These are phyloP conservation scores for Sogatella furcifera DNA, from an alignment of 1,140 invertebrate genomes.

Conservation along the genomic window DNA sequence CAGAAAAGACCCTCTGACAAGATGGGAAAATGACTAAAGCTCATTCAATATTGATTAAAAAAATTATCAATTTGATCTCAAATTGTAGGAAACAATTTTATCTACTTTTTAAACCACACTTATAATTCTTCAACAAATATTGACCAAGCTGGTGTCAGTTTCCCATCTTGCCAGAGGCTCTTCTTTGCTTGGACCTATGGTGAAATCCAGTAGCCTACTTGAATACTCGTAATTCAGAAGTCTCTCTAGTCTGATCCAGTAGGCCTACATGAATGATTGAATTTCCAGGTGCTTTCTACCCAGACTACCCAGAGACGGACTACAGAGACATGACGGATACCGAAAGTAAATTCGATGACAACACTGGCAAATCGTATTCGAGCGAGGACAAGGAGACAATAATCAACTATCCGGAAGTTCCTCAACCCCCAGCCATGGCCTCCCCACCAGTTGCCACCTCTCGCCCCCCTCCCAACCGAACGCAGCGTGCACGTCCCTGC, in stretches of 20 bases:
- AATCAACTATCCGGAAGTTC: neutral
- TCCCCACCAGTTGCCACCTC: constrained; percentile 29
- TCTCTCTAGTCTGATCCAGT: no score
- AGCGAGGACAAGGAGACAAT: constrained; percentile 29
- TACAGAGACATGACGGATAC: constrained; percentile 1
- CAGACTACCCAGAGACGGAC: constrained; percentile 21
- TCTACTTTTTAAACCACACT: no score
- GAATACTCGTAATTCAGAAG: neutral
- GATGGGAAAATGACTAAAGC: no score
- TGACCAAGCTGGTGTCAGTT: no score
- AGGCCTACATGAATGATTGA: neutral
- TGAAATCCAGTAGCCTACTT: no score
- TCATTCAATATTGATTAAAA: no score
- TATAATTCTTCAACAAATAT: no score
- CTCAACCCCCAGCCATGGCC: constrained; percentile 27
- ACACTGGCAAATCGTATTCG: constrained; percentile 24
- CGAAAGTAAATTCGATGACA: constrained; percentile 25
- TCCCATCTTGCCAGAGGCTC: no score
- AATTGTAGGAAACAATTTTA: no score
- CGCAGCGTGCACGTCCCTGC: constrained; percentile 51
- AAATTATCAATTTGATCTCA: no score
- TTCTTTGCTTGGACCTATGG: no score
- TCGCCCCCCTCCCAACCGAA: constrained; percentile 29
- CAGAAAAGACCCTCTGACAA: no score
- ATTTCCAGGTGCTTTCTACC: constrained; percentile 24